Evolutionary conservation across 37 sponge, comb jelly and placozoan species (phyloP).

Genomic region (Petrosia ficiformis): DNA sequence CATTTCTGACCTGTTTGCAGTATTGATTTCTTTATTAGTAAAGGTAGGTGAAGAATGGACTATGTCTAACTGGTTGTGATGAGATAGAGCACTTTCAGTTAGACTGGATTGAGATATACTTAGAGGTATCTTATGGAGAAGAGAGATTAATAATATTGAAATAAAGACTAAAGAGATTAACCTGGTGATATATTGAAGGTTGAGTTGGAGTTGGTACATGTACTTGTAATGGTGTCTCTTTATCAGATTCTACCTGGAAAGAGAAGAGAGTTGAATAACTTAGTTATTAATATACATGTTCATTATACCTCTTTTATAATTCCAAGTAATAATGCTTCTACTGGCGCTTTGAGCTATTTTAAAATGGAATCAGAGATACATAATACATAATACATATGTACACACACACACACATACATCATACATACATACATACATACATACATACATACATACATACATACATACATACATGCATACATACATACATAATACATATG

Average conservation of each 20-base stretch:
- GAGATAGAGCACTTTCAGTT: constrained; percentile 50
- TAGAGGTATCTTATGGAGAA: constrained; percentile 20
- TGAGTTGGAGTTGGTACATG: constrained; percentile 42
- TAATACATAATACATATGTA: not conserved
- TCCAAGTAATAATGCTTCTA: constrained; percentile 38
- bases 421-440: too few relatives aligned
- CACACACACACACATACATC: too few relatives aligned
- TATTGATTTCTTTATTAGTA: constrained; percentile 7
- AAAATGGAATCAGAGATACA: not conserved
- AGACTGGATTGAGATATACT: constrained; percentile 31
- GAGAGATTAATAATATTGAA: not conserved
- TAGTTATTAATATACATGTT: too few relatives aligned
- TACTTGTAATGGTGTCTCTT: constrained; percentile 2
- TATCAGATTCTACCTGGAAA: constrained; percentile 13
- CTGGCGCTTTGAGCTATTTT: constrained; percentile 38
- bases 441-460: too few relatives aligned
- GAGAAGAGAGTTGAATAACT: not conserved
- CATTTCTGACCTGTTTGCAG: constrained; percentile 48
- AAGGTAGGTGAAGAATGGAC: constrained; percentile 24
- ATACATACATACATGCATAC: too few relatives aligned
- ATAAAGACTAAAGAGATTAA: constrained; percentile 1
- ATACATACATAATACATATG: too few relatives aligned
- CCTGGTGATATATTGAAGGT: constrained; percentile 70
- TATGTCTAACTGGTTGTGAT: constrained; percentile 46
- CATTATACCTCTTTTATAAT: constrained; percentile 30